Evolutionary conservation across 2,888 invertebrate species (phyloP), one percentile per base, ranked within the genome.

Genomic region (Stictocephala bisonia): DNA sequence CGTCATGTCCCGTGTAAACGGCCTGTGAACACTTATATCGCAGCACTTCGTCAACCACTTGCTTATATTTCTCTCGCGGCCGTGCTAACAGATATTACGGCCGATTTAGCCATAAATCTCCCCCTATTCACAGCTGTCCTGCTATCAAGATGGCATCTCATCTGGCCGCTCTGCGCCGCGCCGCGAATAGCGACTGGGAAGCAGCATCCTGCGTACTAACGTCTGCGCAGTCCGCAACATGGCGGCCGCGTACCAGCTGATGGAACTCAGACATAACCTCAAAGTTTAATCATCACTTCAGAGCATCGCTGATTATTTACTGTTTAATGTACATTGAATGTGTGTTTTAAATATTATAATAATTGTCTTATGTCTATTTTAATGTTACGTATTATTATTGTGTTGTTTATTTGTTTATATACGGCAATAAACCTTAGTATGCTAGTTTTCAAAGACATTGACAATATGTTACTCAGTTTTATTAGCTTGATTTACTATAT

Each of bases 41-140:
- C 60, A 9, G 29, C 56, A 56, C 56, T 56, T 56, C 27, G 56
- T 60, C 40, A 22, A 60, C 60, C 13, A 3, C 40, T 22, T 13
- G 40, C 60, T 40, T 35, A 56, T 56, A 56, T 56, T 56, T 56
- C 56, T 56, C 31, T n/a, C n/a, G n/a, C n/a, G n/a, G n/a, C n/a
- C 31, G 27, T 27, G 31, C 56, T 56, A 56, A 60, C 40, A 60
- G 60, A 60, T 40, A 60, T 60, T 22, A 60, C 22, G 22, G 60
- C 60, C 40, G 60, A 60, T 60, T 60, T 18, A 29, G 60, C 40
- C 60, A 40, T 60, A 40, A 60, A 60, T 60, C 60, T 60, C 60
- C 6, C n/a, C 4, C 35, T 60, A 60, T 60, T 35, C 60, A 60
- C 60, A 60, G 60, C 60, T 60, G 31, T 22, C 20, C 35, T 40